Evolutionary conservation across 2,888 invertebrate genomes (phyloP).

Genomic region (Tipula unca): DNA sequence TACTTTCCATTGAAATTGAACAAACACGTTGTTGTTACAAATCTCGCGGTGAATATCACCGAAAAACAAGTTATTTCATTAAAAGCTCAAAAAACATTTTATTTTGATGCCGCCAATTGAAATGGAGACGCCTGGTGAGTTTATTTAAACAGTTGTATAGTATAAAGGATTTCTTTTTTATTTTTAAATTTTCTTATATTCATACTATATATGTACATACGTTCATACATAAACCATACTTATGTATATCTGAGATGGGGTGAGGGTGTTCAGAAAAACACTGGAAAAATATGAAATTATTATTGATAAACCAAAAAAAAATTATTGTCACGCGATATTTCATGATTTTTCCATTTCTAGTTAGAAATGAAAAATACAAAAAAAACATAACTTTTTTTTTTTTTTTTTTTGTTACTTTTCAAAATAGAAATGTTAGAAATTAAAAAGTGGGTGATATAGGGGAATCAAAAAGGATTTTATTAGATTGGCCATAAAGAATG

Average conservation of each 20-base stretch:
- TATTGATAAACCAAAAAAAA: neutral
- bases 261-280: neutral
- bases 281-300: neutral
- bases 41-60: neutral
- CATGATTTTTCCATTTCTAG: conserved; percentile 4
- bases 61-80: neutral
- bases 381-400: neutral
- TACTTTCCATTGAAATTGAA: neutral
- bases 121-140: neutral
- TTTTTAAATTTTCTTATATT: neutral
- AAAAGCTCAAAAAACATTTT: neutral
- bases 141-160: neutral
- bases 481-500: conserved; percentile 8
- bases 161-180: neutral
- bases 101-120: neutral
- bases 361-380: neutral
- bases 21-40: neutral
- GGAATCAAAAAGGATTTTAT: neutral
- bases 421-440: neutral
- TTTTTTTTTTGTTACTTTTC: neutral
- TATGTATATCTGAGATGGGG: neutral
- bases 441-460: neutral
- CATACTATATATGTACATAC: no score
- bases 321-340: neutral
- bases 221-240: no score